Percentiles rank a stretch among this genome's conserved stretches.
Evolutionary conservation across 2,797 vertebrate genomes (phyloP).

Genomic region (Momotus momota): DNA sequence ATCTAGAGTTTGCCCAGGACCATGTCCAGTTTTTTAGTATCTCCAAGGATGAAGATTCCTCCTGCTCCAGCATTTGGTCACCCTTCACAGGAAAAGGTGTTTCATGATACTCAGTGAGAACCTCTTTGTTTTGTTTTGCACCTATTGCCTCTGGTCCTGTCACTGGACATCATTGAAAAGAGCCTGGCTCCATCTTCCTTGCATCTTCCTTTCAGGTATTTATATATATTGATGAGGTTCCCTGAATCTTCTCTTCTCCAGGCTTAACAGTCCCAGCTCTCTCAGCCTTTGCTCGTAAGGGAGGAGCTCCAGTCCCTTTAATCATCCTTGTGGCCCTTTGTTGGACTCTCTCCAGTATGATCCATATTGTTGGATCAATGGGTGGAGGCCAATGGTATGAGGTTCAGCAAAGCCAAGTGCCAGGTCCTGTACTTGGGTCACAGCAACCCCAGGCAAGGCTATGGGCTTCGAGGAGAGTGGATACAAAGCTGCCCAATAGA

Average conservation of each 20-base stretch:
- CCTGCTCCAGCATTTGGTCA: neutral
- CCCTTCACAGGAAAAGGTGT: neutral
- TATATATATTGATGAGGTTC: neutral
- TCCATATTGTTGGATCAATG: no score
- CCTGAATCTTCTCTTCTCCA: neutral
- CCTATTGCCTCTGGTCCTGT: neutral
- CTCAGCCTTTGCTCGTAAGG: neutral
- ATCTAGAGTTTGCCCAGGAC: neutral
- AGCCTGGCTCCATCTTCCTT: neutral
- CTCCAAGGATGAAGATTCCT: neutral
- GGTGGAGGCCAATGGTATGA: no score
- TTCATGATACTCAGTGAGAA: neutral
- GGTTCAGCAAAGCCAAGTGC: no score
- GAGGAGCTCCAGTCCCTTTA: neutral
- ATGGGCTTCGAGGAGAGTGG: no score
- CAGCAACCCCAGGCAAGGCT: no score
- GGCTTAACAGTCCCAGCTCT: neutral
- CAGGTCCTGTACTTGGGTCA: no score
- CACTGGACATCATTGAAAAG: neutral
- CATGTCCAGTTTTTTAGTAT: neutral
- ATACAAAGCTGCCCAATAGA: no score
- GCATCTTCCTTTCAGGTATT: neutral
- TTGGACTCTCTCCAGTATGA: neutral
- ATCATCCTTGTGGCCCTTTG: neutral
- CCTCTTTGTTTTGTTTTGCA: neutral